phyloP scores from a whole-genome alignment of 2,113 vertebrate species.

The Mobula hypostoma region DNA sequence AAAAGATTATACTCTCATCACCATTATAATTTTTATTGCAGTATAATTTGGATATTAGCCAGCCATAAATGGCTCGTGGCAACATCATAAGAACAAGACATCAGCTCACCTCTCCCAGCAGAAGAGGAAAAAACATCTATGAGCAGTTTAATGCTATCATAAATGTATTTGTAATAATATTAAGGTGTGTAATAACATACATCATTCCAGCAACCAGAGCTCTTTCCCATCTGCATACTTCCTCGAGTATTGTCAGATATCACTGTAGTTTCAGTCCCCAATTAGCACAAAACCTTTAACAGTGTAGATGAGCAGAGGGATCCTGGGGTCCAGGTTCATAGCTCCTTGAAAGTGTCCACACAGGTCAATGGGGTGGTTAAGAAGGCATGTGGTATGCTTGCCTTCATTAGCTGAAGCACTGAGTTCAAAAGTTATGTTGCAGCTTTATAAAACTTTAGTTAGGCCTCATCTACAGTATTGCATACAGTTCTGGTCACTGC shows the following conservation, averaged over 20 bases:
- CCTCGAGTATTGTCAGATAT: not conserved
- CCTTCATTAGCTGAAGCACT: too few species aligned
- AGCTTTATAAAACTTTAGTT: too few species aligned
- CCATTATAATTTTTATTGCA: constrained; percentile 18
- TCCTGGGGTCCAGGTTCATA: too few species aligned
- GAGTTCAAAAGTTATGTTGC: too few species aligned
- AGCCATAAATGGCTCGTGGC: not conserved
- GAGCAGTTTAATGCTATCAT: not conserved
- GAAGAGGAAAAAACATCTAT: not conserved
- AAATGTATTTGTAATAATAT: not conserved
- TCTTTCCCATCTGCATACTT: not conserved
- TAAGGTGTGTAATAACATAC: not conserved
- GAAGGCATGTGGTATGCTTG: too few species aligned
- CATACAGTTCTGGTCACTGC: too few species aligned
- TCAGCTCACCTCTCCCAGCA: not conserved
- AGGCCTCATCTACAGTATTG: too few species aligned
- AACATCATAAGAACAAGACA: not conserved
- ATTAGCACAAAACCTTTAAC: too few species aligned
- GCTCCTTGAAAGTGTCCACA: too few species aligned
- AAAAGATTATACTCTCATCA: constrained; percentile 10
- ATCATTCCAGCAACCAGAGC: not conserved
- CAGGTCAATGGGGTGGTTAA: too few species aligned
- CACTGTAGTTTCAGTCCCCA: not conserved
- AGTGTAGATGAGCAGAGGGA: too few species aligned
- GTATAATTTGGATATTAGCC: constrained; percentile 26